phyloP scores from a whole-genome alignment of 1,140 invertebrate species.

The Metaphire vulgaris region DNA sequence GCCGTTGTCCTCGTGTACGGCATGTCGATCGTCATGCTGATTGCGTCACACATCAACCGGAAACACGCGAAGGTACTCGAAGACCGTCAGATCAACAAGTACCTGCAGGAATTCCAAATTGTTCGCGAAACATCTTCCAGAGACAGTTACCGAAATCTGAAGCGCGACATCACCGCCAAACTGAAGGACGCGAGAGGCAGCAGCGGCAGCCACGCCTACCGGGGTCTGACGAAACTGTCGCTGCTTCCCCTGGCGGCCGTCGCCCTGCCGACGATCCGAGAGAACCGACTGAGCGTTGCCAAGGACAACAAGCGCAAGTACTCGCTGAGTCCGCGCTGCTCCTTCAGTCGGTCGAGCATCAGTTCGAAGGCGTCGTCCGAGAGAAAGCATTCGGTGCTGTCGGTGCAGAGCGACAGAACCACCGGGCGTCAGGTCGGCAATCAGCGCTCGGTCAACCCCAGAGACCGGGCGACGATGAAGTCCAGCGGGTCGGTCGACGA shows the following conservation, averaged over 20 bases:
- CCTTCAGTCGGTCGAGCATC: neutral
- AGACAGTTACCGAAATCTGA: slow-evolving; percentile 21
- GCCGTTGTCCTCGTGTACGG: slow-evolving; percentile 50
- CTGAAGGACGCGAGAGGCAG: neutral
- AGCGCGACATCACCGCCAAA: slow-evolving; percentile 17
- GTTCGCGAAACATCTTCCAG: slow-evolving; percentile 16
- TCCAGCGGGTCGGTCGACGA: neutral
- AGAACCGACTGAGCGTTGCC: neutral
- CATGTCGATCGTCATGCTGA: slow-evolving; percentile 51
- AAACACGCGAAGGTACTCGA: slow-evolving; percentile 18
- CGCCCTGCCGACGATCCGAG: neutral
- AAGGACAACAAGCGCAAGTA: neutral
- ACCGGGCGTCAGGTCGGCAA: neutral
- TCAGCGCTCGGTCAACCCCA: neutral
- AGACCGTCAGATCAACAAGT: slow-evolving; percentile 31
- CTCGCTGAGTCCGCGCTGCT: neutral
- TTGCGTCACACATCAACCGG: slow-evolving; percentile 45
- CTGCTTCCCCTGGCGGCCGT: neutral
- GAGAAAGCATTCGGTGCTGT: neutral
- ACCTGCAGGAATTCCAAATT: slow-evolving; percentile 30
- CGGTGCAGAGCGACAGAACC: neutral
- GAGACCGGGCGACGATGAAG: neutral
- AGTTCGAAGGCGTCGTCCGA: neutral
- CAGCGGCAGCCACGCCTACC: neutral
- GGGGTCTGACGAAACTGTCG: neutral